A percentile compares a stretch with the other conserved stretches of the same genome.
These are phyloP conservation scores for Nymphalis c-album DNA, from an alignment of 2,888 invertebrate species.

Conservation along the genomic window DNA sequence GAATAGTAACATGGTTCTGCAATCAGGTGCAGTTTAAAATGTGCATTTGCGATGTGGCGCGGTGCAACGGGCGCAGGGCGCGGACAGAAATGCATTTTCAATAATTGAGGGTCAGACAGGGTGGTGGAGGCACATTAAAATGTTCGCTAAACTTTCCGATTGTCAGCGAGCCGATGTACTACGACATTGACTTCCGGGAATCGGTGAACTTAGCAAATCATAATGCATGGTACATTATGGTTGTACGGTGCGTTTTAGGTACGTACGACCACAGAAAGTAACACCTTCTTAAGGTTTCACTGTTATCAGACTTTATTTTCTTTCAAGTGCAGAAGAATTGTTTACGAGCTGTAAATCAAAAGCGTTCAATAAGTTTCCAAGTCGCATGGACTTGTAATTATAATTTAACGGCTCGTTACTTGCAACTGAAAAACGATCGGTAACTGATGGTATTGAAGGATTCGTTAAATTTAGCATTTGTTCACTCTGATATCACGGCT, in stretches of 20 bases:
- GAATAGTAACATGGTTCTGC: slow-evolving; percentile 75
- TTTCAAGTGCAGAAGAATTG: too few species aligned
- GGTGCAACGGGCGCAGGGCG: slow-evolving; percentile 63
- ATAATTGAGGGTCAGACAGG: slow-evolving; percentile 81
- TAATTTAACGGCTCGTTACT: too few species aligned
- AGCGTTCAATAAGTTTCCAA: too few species aligned
- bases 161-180: slow-evolving; percentile 37
- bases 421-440: too few species aligned
- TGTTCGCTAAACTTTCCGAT: slow-evolving; percentile 71
- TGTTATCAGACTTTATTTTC: too few species aligned
- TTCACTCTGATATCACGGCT: too few species aligned
- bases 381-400: too few species aligned
- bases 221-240: not conserved
- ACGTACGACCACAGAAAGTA: too few species aligned
- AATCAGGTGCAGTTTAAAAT: slow-evolving; percentile 81
- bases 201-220: not conserved
- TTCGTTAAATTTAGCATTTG: too few species aligned
- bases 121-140: slow-evolving; percentile 73
- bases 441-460: too few species aligned
- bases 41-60: slow-evolving; percentile 77
- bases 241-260: not conserved
- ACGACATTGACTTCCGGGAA: slow-evolving; percentile 23
- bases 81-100: slow-evolving; percentile 79
- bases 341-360: too few species aligned
- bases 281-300: too few species aligned